phyloP scores from a whole-genome alignment of 2,113 vertebrate species.

The Silurus glanis region DNA sequence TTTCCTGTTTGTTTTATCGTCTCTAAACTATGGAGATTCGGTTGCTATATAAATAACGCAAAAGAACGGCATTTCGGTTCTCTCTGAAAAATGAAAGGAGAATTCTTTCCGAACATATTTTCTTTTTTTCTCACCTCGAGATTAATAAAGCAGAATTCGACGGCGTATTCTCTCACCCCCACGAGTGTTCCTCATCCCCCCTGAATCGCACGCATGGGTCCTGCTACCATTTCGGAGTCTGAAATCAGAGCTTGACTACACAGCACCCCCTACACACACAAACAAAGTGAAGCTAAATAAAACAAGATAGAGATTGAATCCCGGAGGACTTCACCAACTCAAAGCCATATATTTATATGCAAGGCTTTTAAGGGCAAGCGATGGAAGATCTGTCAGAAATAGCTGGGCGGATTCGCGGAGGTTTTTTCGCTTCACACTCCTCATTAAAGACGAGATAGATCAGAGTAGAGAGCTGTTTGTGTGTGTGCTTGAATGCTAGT shows the following conservation, averaged over 20 bases:
- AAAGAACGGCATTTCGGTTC: neutral
- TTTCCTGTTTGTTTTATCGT: neutral
- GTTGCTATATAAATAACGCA: neutral
- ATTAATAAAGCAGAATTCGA: constrained; percentile 34
- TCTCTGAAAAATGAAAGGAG: constrained; percentile 2
- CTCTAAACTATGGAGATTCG: neutral
- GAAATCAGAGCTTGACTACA: constrained; percentile 23
- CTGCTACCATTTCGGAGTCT: constrained; percentile 43
- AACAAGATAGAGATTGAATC: constrained; percentile 38
- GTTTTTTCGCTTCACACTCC: constrained; percentile 54
- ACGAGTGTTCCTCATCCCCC: constrained; percentile 11
- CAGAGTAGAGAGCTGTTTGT: constrained; percentile 37
- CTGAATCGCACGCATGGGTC: constrained; percentile 19
- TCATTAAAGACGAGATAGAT: constrained; percentile 53
- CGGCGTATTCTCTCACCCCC: constrained; percentile 2
- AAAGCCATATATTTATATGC: constrained; percentile 55
- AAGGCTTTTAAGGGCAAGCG: constrained; percentile 49
- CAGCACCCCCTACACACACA: neutral
- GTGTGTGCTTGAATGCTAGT: constrained; percentile 3
- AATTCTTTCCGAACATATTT: neutral
- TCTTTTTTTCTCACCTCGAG: constrained; percentile 27
- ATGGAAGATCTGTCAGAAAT: constrained; percentile 56
- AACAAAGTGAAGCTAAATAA: neutral
- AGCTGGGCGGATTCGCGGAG: constrained; percentile 48
- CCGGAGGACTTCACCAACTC: constrained; percentile 44